phyloP scores from a whole-genome alignment of 1,140 invertebrate genomes.

The Hermatobates lingyangjiaoensis region DNA sequence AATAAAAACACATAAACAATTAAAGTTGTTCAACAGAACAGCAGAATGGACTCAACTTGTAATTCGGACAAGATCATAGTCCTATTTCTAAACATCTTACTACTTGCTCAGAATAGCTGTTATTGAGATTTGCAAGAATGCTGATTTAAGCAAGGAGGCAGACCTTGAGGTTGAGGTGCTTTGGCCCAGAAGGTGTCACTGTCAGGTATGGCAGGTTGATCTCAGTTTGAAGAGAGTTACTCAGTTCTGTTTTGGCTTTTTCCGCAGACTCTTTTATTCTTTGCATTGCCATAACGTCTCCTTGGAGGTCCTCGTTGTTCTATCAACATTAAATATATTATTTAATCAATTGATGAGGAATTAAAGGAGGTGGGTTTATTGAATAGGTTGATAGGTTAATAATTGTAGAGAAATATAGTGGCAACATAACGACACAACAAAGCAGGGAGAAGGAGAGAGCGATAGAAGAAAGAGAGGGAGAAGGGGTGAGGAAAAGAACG shows the following conservation, averaged over 20 bases:
- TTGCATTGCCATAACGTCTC: slow-evolving; percentile 26
- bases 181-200: not conserved
- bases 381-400: too few species aligned
- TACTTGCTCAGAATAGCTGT: not conserved
- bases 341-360: slow-evolving; percentile 1
- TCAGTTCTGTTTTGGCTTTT: slow-evolving; percentile 42
- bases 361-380: too few species aligned
- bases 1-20: too few species aligned
- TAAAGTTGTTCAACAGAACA: too few species aligned
- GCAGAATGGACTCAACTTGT: too few species aligned
- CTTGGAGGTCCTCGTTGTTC: slow-evolving; percentile 53
- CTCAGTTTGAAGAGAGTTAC: slow-evolving; percentile 34
- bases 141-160: too few species aligned
- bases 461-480: too few species aligned
- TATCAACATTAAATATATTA: slow-evolving; percentile 27
- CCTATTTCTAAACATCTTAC: not conserved
- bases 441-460: too few species aligned
- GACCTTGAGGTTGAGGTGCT: not conserved
- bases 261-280: slow-evolving; percentile 31
- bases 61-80: not conserved
- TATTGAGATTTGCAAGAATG: too few species aligned
- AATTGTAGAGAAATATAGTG: too few species aligned
- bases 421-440: too few species aligned
- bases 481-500: too few species aligned
- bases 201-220: slow-evolving; percentile 21